phyloP scores from a whole-genome alignment of 2,113 vertebrate species.

The Nannospalax galili region DNA sequence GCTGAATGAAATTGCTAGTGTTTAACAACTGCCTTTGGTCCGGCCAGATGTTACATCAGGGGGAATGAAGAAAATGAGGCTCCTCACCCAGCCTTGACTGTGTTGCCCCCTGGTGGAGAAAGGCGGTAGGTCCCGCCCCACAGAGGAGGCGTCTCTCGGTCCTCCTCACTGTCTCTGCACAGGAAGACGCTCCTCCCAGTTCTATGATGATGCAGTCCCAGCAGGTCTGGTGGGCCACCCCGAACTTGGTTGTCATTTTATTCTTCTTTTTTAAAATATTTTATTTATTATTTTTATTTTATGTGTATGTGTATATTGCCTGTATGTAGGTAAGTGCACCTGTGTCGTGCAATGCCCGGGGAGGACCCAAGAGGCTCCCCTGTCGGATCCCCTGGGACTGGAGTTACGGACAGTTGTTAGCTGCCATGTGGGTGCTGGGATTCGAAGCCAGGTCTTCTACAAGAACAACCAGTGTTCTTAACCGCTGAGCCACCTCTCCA shows the following conservation, averaged over 20 bases:
- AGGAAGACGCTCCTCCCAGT: rapidly evolving
- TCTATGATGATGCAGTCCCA: not conserved
- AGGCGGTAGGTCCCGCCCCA: rapidly evolving
- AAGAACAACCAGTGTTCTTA: no score
- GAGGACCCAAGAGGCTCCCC: no score
- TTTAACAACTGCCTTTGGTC: not conserved
- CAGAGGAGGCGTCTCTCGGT: rapidly evolving
- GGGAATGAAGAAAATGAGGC: not conserved
- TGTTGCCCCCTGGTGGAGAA: constrained; percentile 47
- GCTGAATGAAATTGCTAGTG: not conserved
- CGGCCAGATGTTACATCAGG: not conserved
- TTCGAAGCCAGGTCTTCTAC: no score
- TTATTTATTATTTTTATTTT: no score
- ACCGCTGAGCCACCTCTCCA: no score
- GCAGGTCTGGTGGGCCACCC: not conserved
- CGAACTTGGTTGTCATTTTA: not conserved
- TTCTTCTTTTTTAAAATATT: no score
- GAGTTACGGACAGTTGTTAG: no score
- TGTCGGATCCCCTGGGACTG: no score
- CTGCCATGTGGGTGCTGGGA: no score
- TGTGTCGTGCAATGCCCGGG: no score
- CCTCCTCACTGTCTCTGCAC: not conserved
- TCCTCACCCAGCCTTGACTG: not conserved
- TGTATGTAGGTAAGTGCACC: no score
- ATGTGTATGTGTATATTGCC: no score